Evolutionary conservation across 2,888 invertebrate genomes (phyloP), one percentile per base, ranked within the genome.

Genomic region (Meteorus cinctellus): DNA sequence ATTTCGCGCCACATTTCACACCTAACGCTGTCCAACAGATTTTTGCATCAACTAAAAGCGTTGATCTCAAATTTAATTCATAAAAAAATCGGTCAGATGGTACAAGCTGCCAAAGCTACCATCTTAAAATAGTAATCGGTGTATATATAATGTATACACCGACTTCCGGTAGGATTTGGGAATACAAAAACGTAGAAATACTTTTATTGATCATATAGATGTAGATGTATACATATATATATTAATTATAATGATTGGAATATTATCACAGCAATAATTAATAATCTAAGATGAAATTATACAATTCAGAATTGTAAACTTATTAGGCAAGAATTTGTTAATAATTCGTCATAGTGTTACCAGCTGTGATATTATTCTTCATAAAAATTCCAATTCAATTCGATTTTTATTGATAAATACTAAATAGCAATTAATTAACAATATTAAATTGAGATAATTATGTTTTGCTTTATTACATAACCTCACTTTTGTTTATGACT

Each of bases 291-390:
- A 55, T 55, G 19, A 19, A 8, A 55, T 55, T 24, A 19, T 55
- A 1, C 55, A 55, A 6, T 55, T 55, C n/a, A 55, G 19, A n/a
- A 6, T 55, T 55, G 55, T 4, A 55, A 55, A 55, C 19, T 19
- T 55, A 55, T 55, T 6, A 8, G 4, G 41, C 41, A 12, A 12
- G 2, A 41, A 41, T 41, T 41, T 41, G 2, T 2, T 2, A 41
- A 41, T 41, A 41, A 41, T 41, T 41, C 41, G 8, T 0, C 2
- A 41, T 65, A 65, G 65, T 65, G 34, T 24, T 55, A 24, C 65
- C 65, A 65, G 65, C 65, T 65, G 65, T 65, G 65, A 65, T 65
- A 65, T 65, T n/a, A 65, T 65, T 24, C 12, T 2, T 36, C 2
- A 41, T 10, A n/a, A 31, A 29, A n/a, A 41, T 36, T n/a, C 34